phyloP scores from a whole-genome alignment of 2,113 vertebrate genomes.

The Sarotherodon lohbergeri region DNA sequence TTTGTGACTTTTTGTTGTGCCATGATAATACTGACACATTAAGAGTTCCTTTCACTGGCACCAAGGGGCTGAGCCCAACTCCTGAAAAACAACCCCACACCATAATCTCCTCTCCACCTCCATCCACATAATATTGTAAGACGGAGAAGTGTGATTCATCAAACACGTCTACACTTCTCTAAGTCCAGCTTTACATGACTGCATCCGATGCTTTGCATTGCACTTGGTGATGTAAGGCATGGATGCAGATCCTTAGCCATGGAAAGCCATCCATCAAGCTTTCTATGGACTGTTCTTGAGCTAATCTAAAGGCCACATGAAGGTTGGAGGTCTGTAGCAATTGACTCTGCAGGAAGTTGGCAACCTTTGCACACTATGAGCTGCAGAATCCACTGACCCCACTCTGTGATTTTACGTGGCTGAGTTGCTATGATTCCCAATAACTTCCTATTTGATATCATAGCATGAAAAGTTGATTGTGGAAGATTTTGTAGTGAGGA shows the following conservation, averaged over 20 bases:
- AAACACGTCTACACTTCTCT: too few species aligned
- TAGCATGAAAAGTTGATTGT: neutral
- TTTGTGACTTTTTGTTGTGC: neutral
- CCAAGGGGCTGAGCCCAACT: neutral
- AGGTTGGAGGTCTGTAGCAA: neutral
- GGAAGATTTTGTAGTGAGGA: neutral
- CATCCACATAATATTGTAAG: neutral
- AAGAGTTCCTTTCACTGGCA: neutral
- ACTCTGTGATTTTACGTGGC: neutral
- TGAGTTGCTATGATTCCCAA: neutral
- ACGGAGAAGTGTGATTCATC: neutral
- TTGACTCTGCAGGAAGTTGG: neutral
- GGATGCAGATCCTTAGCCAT: neutral
- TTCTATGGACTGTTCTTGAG: neutral
- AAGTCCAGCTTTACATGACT: neutral
- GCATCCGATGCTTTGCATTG: rapidly evolving
- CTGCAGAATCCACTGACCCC: neutral
- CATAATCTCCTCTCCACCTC: neutral
- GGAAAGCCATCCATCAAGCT: neutral
- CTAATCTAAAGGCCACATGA: neutral
- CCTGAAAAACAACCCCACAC: neutral
- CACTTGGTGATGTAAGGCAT: neutral
- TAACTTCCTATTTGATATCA: neutral
- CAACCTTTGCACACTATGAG: neutral
- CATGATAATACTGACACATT: neutral